phyloP scores from a whole-genome alignment of 92 coral and sea anemone genomes.

The Ricordea florida region DNA sequence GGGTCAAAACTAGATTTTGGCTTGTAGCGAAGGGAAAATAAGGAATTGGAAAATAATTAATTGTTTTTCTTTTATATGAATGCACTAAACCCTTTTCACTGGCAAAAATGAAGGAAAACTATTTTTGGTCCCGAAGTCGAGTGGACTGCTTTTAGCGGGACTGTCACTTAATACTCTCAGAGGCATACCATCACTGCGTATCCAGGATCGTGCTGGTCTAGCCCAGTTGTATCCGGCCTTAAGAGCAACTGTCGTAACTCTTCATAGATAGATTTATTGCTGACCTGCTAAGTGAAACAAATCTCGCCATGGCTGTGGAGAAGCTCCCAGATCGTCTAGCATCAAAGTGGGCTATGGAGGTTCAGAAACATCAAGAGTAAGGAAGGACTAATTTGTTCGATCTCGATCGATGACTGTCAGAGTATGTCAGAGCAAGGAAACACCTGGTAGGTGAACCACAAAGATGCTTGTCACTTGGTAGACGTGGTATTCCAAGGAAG shows the following conservation, averaged over 20 bases:
- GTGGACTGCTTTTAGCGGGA: no score
- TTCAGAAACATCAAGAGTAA: constrained; percentile 46
- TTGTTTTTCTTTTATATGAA: no score
- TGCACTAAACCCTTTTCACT: no score
- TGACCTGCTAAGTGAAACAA: constrained; percentile 57
- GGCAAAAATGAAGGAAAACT: no score
- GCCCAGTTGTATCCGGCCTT: constrained; percentile 34
- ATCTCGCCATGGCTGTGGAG: constrained; percentile 40
- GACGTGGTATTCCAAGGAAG: background rate
- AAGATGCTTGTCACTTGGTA: background rate
- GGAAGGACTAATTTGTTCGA: constrained; percentile 61
- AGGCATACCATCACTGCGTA: constrained; percentile 32
- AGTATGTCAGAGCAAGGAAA: constrained; percentile 53
- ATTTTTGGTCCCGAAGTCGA: no score
- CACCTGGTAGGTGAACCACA: constrained; percentile 29
- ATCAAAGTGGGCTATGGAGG: constrained; percentile 60
- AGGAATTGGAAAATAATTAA: no score
- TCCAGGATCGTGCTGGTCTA: constrained; percentile 36
- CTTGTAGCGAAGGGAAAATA: no score
- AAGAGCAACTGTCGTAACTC: constrained; percentile 45
- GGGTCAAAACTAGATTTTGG: no score
- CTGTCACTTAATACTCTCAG: constrained; percentile 38
- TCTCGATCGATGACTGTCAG: constrained; percentile 55
- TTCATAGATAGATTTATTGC: constrained; percentile 63
- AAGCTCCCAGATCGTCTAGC: constrained; percentile 39